A percentile compares a stretch with the other conserved stretches of the same genome.
Evolutionary conservation across 2,888 invertebrate species (phyloP).

Genomic region (Pristionchus japonicus): DNA sequence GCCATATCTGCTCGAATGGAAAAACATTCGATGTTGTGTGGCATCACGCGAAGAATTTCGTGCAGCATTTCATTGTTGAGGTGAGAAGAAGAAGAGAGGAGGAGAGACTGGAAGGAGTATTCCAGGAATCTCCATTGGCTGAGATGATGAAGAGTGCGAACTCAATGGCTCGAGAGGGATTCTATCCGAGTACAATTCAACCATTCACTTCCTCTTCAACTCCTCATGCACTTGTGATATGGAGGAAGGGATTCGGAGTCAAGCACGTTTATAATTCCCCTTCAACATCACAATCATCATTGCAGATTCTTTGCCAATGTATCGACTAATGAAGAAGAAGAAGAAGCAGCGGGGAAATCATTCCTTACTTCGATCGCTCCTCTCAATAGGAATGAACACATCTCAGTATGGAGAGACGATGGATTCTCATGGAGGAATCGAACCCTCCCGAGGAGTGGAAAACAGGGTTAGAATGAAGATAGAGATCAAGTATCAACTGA

Average conservation of each 20-base stretch:
- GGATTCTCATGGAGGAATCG: slow-evolving; percentile 43
- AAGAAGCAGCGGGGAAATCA: not conserved
- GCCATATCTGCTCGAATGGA: slow-evolving; percentile 51
- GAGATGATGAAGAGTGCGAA: slow-evolving; percentile 55
- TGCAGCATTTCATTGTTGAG: slow-evolving; percentile 56
- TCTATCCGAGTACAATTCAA: slow-evolving; percentile 61
- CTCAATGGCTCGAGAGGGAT: slow-evolving; percentile 54
- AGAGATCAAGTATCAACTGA: not conserved
- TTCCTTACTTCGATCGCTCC: not conserved
- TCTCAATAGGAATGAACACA: not conserved
- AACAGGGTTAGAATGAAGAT: not conserved
- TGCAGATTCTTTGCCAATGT: not conserved
- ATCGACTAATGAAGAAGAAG: not conserved
- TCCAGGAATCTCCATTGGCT: slow-evolving; percentile 51
- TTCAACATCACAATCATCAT: not conserved
- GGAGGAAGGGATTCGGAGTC: slow-evolving; percentile 64
- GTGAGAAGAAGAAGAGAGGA: not conserved
- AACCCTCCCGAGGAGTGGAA: not conserved
- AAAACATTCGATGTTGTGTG: slow-evolving; percentile 56
- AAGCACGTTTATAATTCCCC: slow-evolving; percentile 43
- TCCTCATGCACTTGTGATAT: slow-evolving; percentile 56
- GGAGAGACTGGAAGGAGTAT: not conserved
- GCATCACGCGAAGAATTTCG: slow-evolving; percentile 53
- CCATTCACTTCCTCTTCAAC: slow-evolving; percentile 45
- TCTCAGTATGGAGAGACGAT: slow-evolving; percentile 28